phyloP scores from a whole-genome alignment of 2,797 vertebrate species.

The Fringilla coelebs region DNA sequence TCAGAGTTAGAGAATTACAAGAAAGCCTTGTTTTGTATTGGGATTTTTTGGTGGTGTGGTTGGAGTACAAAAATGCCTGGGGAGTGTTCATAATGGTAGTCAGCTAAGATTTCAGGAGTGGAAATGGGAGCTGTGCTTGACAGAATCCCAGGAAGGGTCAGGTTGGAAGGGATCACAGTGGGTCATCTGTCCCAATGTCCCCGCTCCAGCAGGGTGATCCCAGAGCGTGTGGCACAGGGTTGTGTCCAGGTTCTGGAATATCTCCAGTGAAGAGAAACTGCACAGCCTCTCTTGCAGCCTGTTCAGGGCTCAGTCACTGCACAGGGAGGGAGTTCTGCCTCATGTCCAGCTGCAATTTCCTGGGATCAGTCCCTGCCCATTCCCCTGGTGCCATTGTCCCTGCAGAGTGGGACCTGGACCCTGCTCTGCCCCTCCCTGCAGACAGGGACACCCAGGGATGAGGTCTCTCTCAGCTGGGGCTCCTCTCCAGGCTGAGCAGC shows the following conservation, averaged over 20 bases:
- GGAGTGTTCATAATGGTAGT: not conserved
- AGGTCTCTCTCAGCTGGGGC: not conserved
- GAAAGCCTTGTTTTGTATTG: not conserved
- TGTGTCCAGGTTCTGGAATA: not conserved
- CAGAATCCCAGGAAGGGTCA: not conserved
- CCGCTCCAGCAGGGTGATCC: not conserved
- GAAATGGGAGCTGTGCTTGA: not conserved
- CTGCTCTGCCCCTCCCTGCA: not conserved
- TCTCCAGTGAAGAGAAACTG: not conserved
- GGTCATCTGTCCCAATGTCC: not conserved
- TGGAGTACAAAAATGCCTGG: not conserved
- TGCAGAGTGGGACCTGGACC: not conserved
- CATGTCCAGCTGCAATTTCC: not conserved
- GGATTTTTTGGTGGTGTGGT: not conserved
- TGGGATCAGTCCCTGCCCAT: not conserved
- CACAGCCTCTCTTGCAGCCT: not conserved
- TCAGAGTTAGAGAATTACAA: not conserved
- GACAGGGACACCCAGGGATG: not conserved
- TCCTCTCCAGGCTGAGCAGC: not conserved
- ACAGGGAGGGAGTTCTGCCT: not conserved
- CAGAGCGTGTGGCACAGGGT: not conserved
- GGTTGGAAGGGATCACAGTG: not conserved
- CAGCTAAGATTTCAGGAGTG: not conserved
- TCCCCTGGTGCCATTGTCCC: not conserved
- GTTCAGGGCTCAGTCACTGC: not conserved